Evolutionary conservation across 2,113 vertebrate genomes (phyloP).

Genomic region (Myrmecobius fasciatus): DNA sequence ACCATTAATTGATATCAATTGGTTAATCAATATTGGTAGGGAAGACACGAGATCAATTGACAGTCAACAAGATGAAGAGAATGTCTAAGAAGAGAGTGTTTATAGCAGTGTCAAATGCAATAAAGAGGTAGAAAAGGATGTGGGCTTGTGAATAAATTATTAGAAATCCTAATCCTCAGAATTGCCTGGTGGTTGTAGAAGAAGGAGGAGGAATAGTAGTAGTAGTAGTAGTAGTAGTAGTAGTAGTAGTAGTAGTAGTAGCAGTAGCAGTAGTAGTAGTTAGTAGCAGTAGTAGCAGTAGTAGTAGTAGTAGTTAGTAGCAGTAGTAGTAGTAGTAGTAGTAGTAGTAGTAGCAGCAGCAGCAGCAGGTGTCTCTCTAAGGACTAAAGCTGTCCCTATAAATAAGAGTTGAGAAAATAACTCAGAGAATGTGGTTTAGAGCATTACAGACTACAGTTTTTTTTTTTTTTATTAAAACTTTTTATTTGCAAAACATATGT

Average conservation of each 20-base stretch:
- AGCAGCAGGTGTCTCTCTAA: not conserved
- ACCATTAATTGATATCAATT: not conserved
- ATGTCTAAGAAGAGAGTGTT: not conserved
- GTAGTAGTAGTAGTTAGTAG: no score
- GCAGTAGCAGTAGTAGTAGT: no score
- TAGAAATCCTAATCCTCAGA: not conserved
- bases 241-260: no score
- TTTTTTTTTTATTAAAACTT: no score
- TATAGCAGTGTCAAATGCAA: not conserved
- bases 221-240: not conserved
- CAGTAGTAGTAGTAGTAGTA: no score
- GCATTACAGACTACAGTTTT: not conserved
- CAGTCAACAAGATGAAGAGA: not conserved
- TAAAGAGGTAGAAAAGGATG: not conserved
- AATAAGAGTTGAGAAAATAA: not conserved
- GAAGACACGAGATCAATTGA: not conserved
- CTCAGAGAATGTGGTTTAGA: not conserved
- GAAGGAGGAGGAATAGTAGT: no score
- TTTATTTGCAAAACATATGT: no score
- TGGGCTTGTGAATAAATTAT: not conserved
- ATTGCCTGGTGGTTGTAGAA: no score
- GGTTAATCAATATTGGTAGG: not conserved
- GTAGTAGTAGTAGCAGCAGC: not conserved
- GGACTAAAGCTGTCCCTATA: not conserved
- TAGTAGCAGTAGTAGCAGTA: no score